Base-by-base conservation (phyloP, 2,797 vertebrate species). In the Falco biarmicus region DNA sequence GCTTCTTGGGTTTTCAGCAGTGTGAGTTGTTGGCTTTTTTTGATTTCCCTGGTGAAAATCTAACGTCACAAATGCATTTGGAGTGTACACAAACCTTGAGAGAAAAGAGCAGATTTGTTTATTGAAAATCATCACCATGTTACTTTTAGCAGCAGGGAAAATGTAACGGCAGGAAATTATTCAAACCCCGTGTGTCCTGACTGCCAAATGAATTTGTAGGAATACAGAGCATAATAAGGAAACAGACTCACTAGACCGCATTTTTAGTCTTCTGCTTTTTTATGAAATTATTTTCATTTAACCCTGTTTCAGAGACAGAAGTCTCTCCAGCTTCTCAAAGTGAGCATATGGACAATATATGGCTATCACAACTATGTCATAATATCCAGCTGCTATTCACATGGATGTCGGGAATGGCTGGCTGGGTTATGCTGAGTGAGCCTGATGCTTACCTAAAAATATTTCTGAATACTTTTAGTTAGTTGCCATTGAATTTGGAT, bases 81-180 rank as follows among this genome's bases (percentile, higher is more conserved):
- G 51, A 70, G 28, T 10, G n/a, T 53, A 60, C 43, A 60, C 8
- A 94, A 64, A 66, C 75, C 89, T 83, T 60, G 47, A 60, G 56
- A 85, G 60, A 77, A 78, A 85, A 71, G 43, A 84, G 57, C 85
- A 88, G 61, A 81, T 91, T 71, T 93, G 60, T 91, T 95, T 91
- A 68, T 78, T 75, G 65, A 78, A 91, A 68, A 90, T 80, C 75
- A 64, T 87, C 45, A 68, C 71, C 7, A 3, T 19, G 34, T 50
- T 94, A 77, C 51, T 53, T 88, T 60, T 63, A 61, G 79, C 6
- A 5, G 47, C 78, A 87, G 47, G 68, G 31, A 70, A 94, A 66
- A 70, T 39, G 34, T 74, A 60, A 83, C 2, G 6, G 48, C 87
- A 90, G 53, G 85, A 88, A 84, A 94, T 78, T 2, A 84, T 86